Percentiles rank a stretch among this genome's conserved stretches.
These are phyloP conservation scores for Sparus aurata DNA, from an alignment of 2,797 vertebrate genomes.

Conservation along the genomic window DNA sequence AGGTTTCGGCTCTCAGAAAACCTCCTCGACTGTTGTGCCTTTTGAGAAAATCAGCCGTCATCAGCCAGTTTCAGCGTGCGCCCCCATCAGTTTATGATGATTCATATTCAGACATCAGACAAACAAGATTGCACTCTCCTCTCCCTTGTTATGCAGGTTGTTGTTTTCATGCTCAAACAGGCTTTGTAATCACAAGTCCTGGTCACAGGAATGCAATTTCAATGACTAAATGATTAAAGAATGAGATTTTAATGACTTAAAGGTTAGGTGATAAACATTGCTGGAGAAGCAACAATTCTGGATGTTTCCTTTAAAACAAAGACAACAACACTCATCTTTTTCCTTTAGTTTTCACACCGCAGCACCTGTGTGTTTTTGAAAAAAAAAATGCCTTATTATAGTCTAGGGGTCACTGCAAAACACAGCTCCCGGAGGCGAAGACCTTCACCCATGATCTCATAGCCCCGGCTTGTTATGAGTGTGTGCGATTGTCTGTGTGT, in stretches of 20 bases:
- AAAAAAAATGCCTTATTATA: constrained; percentile 48
- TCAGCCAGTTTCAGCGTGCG: constrained; percentile 11
- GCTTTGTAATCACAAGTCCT: constrained; percentile 40
- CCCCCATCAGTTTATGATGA: constrained; percentile 40
- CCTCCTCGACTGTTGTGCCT: neutral
- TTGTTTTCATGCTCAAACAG: constrained; percentile 27
- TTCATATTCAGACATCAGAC: constrained; percentile 43
- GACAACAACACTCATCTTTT: neutral
- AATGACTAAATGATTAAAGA: constrained; percentile 18
- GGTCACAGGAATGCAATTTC: constrained; percentile 2
- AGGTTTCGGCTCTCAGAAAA: constrained; percentile 28
- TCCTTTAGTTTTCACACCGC: constrained; percentile 49
- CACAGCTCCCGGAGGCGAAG: constrained; percentile 60
- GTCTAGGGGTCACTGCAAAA: constrained; percentile 62
- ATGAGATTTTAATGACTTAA: no score
- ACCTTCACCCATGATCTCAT: constrained; percentile 69
- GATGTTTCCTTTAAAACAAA: constrained; percentile 39
- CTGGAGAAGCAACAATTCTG: constrained; percentile 26
- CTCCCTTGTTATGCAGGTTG: constrained; percentile 21
- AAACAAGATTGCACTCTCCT: constrained; percentile 17
- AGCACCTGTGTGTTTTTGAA: constrained; percentile 26
- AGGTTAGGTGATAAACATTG: constrained; percentile 23
- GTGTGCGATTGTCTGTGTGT: constrained; percentile 16
- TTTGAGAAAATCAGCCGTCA: constrained; percentile 30
- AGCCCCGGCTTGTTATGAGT: constrained; percentile 47